phyloP scores from a whole-genome alignment of 2,888 invertebrate genomes.

The Cyrtodaria siliqua region DNA sequence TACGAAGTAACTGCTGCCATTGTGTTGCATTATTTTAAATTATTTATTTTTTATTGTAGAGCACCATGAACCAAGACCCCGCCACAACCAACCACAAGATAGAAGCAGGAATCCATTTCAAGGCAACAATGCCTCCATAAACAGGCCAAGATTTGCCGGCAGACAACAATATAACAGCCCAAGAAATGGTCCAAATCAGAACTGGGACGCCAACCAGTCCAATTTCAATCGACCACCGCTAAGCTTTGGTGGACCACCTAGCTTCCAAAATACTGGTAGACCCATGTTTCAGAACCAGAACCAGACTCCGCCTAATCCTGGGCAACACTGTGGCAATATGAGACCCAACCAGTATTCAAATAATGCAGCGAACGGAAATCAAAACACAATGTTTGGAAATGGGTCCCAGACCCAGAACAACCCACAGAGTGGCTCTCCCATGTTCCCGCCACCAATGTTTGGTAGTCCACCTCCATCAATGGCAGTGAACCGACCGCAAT shows the following conservation, averaged over 20 bases:
- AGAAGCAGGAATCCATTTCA: constrained; percentile 38
- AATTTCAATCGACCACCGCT: neutral
- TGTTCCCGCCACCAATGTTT: neutral
- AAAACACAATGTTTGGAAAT: neutral
- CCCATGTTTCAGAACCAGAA: neutral
- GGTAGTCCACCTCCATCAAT: neutral
- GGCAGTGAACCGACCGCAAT: neutral
- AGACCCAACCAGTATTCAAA: neutral
- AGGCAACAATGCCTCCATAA: constrained; percentile 2
- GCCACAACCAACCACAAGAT: neutral
- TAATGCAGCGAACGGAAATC: neutral
- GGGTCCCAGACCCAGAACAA: neutral
- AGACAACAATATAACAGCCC: no score
- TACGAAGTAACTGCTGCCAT: no score
- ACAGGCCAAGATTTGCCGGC: no score
- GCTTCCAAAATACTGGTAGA: constrained; percentile 26
- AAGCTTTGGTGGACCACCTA: constrained; percentile 51
- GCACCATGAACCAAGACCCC: no score
- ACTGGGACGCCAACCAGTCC: neutral
- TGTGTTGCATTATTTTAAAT: no score
- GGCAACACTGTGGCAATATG: neutral
- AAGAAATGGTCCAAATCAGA: no score
- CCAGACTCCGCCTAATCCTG: no score
- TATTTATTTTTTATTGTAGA: no score
- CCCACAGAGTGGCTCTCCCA: neutral